Conservation (phyloP, 2,113 vertebrate species). For the Melospiza georgiana region DNA sequence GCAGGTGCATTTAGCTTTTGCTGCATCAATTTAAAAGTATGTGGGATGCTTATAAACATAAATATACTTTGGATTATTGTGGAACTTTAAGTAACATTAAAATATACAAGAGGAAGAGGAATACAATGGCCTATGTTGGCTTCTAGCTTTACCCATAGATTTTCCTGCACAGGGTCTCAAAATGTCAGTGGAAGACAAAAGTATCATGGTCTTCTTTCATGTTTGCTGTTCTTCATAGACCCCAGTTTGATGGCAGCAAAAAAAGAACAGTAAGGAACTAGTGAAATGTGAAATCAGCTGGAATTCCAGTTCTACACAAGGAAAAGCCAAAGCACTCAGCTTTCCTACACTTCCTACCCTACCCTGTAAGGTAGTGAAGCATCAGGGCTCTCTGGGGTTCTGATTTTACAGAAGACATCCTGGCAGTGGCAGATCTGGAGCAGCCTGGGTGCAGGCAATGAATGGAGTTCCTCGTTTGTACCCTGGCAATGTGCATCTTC, state of each 20-base stretch:
- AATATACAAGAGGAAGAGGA: background rate
- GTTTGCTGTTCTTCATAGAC: background rate
- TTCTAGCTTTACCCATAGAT: background rate
- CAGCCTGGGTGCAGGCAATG: background rate
- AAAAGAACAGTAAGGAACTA: background rate
- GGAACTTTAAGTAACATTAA: background rate
- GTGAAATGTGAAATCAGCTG: background rate
- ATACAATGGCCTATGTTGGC: background rate
- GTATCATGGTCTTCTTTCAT: background rate
- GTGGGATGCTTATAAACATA: background rate
- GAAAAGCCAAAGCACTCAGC: background rate
- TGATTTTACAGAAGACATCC: background rate
- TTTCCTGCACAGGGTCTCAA: background rate
- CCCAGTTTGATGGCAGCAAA: background rate
- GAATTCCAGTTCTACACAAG: background rate
- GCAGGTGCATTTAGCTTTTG: background rate
- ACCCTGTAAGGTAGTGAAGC: background rate
- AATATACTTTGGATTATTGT: background rate
- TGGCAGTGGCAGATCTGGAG: background rate
- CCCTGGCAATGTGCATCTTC: background rate
- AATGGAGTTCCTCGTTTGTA: accelerated
- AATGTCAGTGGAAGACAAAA: background rate
- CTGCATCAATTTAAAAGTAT: background rate
- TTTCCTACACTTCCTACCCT: background rate
- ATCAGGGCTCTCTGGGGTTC: background rate